Percentiles rank a stretch among this genome's conserved stretches.
phyloP scores from a whole-genome alignment of 1,140 invertebrate genomes.

The Protaetia brevitarsis region DNA sequence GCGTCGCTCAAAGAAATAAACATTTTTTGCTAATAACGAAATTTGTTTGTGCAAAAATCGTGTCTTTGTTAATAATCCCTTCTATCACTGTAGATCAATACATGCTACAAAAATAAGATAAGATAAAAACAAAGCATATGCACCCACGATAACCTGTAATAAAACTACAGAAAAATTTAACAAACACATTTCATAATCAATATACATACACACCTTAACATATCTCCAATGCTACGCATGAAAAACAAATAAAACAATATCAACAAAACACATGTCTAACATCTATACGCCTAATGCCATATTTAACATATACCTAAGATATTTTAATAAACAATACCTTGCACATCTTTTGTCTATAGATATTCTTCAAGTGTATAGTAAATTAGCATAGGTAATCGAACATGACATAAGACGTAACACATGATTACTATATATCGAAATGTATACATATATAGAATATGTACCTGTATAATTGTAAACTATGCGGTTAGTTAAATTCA shows the following conservation, averaged over 20 bases:
- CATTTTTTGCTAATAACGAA: too few species aligned
- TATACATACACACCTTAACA: conserved; percentile 19
- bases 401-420: neutral
- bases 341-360: too few species aligned
- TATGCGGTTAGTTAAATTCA: neutral
- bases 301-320: neutral
- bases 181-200: neutral
- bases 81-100: too few species aligned
- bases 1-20: too few species aligned
- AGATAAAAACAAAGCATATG: too few species aligned
- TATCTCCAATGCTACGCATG: conserved; percentile 23
- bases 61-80: too few species aligned
- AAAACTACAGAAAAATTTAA: neutral
- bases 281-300: neutral
- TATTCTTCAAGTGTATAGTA: too few species aligned
- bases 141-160: neutral
- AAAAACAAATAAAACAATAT: conserved; percentile 3
- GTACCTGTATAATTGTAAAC: neutral
- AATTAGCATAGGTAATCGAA: neutral
- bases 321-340: neutral
- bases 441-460: too few species aligned
- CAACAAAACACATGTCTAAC: neutral
- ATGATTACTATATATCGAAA: too few species aligned
- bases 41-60: too few species aligned
- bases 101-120: too few species aligned